Percentiles rank a stretch among this genome's conserved stretches.
These are phyloP conservation scores for Drosophila nigricruria DNA, from an alignment of 2,888 invertebrate species.

Conservation along the genomic window DNA sequence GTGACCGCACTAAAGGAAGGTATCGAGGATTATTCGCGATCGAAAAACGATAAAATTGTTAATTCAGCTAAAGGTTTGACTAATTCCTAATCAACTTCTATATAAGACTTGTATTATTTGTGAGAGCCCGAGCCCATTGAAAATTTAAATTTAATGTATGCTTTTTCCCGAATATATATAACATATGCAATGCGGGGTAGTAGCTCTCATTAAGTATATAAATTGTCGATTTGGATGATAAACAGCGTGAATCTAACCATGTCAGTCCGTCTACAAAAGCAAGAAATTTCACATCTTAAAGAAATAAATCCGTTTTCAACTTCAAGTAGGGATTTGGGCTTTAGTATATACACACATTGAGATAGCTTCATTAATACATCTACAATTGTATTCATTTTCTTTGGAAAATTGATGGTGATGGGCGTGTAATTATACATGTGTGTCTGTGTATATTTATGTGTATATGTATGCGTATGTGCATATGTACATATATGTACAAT, in stretches of 20 bases:
- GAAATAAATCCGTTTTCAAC: too few species aligned
- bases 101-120: background rate
- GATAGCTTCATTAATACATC: too few species aligned
- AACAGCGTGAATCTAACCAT: too few species aligned
- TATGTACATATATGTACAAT: background rate
- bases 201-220: background rate
- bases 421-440: too few species aligned
- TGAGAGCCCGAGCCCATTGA: background rate
- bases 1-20: constrained; percentile 93
- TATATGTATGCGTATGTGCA: background rate
- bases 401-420: too few species aligned
- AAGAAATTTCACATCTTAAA: background rate
- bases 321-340: background rate
- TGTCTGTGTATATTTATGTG: too few species aligned
- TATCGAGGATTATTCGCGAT: constrained; percentile 93
- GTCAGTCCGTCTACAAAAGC: too few species aligned
- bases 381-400: too few species aligned
- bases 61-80: constrained; percentile 88
- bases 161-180: too few species aligned
- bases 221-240: background rate
- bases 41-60: constrained; percentile 90
- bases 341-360: background rate
- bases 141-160: too few species aligned
- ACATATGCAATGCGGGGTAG: too few species aligned
- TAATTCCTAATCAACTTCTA: background rate